These are phyloP conservation scores for Megastigmus dorsalis DNA, from an alignment of 2,888 invertebrate species.

Conservation along the genomic window DNA sequence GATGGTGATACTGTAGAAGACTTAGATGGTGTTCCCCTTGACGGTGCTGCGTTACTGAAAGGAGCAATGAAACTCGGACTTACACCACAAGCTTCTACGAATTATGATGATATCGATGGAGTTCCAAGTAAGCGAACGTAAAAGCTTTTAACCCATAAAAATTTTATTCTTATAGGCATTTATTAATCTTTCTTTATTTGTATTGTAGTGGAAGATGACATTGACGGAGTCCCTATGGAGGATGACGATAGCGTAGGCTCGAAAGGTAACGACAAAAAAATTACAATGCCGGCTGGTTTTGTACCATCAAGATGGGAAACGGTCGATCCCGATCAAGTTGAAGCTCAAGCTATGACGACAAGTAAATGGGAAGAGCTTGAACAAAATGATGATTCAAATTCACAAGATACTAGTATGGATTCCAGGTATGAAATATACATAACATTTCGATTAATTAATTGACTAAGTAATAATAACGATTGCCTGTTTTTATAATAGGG, in stretches of 20 bases:
- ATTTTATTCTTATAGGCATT: too few relatives aligned
- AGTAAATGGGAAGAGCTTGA: constrained; percentile 92
- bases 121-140: constrained; percentile 77
- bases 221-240: constrained; percentile 83
- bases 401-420: constrained; percentile 74
- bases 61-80: constrained; percentile 78
- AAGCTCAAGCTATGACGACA: constrained; percentile 89
- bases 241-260: constrained; percentile 63
- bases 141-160: too few relatives aligned
- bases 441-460: constrained; percentile 10
- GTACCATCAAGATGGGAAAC: constrained; percentile 97
- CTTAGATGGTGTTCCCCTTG: constrained; percentile 81
- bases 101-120: constrained; percentile 83
- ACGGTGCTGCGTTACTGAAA: constrained; percentile 88
- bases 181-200: neutral
- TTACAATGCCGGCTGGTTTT: constrained; percentile 81
- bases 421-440: constrained; percentile 64
- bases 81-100: constrained; percentile 71
- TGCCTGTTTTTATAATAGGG: constrained; percentile 67
- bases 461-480: neutral
- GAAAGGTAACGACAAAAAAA: constrained; percentile 68
- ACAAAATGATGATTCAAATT: constrained; percentile 72
- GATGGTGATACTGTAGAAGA: constrained; percentile 76
- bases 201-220: constrained; percentile 81
- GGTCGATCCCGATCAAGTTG: constrained; percentile 90